Evolutionary conservation across 2,888 invertebrate genomes (phyloP), one percentile per base, ranked within the genome.

Genomic region (Alentia gelatinosa): DNA sequence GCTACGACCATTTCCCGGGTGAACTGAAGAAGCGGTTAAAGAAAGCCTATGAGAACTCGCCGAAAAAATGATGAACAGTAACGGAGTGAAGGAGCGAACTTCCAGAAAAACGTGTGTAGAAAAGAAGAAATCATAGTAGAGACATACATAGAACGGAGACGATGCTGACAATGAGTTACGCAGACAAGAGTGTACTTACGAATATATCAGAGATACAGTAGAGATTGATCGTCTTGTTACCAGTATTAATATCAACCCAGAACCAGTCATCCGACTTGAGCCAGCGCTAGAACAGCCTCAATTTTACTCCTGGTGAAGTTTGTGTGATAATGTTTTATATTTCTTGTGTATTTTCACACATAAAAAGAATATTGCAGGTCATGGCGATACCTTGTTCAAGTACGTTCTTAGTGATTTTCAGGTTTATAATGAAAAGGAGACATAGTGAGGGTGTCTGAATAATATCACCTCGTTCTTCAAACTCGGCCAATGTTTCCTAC

Each of bases 1-100:
- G 99, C 96, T 99, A 99, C 96, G 99, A 99, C 95, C 98, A 98
- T 95, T 98, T 99, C 96, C 99, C 99, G 0, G 97, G 97, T 56
- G 99, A 99, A 96, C 97, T 99, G 94, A 97, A 99, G 91, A 98
- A 98, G 93, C 97, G 99, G 30, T 97, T 99, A 96, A 98, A 98
- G 93, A 98, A 98, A 93, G 98, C 98, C 33, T 95, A 96, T 90
- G 96, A 96, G 7, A 50, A 63, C 5, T 92, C 92, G 42, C 91
- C 91, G 12, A 93, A 93, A 90, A 93, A 93, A 68, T 93, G 88
- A 39, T n/a, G n/a, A 33, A 3, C 9, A 26, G 47, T 7, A n/a
- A 42, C 33, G 35, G 7, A 79, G n/a, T 15, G 1, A 68, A n/a
- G 68, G 1, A 30, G 33, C 12, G n/a, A 26, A 68, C 68, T 3